Evolutionary conservation across 2,888 invertebrate species (phyloP).

Genomic region (Metellina segmentata): DNA sequence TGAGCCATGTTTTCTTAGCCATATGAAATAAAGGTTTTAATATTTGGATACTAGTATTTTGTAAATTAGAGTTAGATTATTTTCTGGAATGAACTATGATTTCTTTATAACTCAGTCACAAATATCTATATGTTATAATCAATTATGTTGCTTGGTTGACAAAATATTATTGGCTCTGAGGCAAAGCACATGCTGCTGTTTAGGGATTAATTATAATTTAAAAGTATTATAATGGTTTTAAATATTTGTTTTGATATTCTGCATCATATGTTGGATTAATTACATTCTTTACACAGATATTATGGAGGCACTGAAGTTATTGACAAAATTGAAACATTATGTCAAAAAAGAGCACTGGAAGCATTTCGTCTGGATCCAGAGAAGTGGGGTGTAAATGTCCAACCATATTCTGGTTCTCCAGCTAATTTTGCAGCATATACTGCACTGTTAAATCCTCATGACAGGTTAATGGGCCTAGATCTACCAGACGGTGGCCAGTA

Average conservation of each 20-base stretch:
- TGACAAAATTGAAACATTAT: conserved; percentile 84
- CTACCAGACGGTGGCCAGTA: conserved; percentile 84
- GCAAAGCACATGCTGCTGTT: too few relatives aligned
- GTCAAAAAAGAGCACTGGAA: conserved; percentile 83
- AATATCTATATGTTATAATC: too few relatives aligned
- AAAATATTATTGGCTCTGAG: too few relatives aligned
- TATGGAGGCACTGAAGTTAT: conserved; percentile 85
- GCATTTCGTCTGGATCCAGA: conserved; percentile 83
- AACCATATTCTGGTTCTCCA: conserved; percentile 84
- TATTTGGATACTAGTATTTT: too few relatives aligned
- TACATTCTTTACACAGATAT: conserved; percentile 81
- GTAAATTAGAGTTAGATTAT: too few relatives aligned
- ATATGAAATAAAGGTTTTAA: too few relatives aligned
- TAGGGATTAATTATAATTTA: too few relatives aligned
- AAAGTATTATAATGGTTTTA: too few relatives aligned
- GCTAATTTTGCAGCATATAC: conserved; percentile 85
- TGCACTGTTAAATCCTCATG: conserved; percentile 83
- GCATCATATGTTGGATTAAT: neutral
- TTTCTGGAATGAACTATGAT: too few relatives aligned
- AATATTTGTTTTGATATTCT: neutral
- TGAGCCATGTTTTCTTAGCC: too few relatives aligned
- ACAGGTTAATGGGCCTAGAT: conserved; percentile 85
- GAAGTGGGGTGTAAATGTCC: conserved; percentile 84
- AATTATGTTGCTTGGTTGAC: too few relatives aligned
- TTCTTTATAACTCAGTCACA: too few relatives aligned